Base-by-base conservation (phyloP, 2,888 invertebrate genomes). In the Ophioninae sp. region DNA sequence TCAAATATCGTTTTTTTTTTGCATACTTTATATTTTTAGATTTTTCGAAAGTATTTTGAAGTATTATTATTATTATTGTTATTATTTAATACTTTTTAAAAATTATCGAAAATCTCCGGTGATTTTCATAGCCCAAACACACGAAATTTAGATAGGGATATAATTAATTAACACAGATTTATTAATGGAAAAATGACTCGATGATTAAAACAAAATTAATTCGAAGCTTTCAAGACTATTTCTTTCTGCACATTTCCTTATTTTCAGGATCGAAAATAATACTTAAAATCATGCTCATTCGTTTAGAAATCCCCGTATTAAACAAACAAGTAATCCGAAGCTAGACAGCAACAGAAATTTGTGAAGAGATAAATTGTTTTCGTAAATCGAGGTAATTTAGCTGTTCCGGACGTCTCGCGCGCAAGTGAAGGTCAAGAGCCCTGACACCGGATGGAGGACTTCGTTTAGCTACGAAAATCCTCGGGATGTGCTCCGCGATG, bases 341-440 rank as follows among this genome's bases (percentile, higher is more conserved):
- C 13, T 0, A 44, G 50, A 50, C 41, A 41, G 50, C 50, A 2
- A 10, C 17, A 72, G 10, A 39, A 7, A 13, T 57, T 57, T 72
- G 59, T 44, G 62, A 62, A 39, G 23, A 79, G 79, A 83, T 83
- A 62, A 76, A 75, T 74, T 61, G 44, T 70, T 72, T 70, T 72
- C 82, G 67, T 78, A 41, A 44, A 70, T 76, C 76, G 74, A 2
- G 41, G 68, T 67, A 80, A 83, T 83, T 50, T 77, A 62, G 57
- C 68, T 20, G 56, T 81, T 78, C 75, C 81, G 78, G 83, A 57
- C 59, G 72, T 82, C 62, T 65, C 80, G 65, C 61, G 68, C 20
- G 69, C 62, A 37, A 64, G 70, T 39, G 64, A 30, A 64, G n/a
- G 44, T 65, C 65, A 65, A 67, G 57, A 62, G 37, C 67, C n/a